Conservation (phyloP, 2,888 invertebrate genomes). For the Lepidochitona cinerea region DNA sequence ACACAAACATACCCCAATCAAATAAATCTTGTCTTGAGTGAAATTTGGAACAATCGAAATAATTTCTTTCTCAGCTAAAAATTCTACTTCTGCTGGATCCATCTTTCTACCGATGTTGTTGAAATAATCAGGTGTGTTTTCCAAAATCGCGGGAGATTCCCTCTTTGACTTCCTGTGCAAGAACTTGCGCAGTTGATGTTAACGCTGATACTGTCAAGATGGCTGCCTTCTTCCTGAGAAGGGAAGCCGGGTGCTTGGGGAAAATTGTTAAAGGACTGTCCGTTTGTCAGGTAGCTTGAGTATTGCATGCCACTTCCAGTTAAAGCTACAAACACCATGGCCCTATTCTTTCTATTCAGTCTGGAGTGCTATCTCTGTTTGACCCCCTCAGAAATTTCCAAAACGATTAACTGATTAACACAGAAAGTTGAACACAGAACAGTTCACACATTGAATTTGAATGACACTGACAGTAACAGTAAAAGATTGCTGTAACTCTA, state of each 20-base stretch:
- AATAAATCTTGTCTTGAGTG: conserved; percentile 76
- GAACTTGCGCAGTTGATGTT: not conserved
- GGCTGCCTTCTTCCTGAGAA: conserved; percentile 37
- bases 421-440: too few relatives aligned
- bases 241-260: conserved; percentile 30
- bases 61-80: conserved; percentile 88
- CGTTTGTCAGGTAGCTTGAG: not conserved
- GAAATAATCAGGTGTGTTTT: not conserved
- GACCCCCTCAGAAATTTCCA: too few relatives aligned
- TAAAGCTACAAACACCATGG: too few relatives aligned
- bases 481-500: too few relatives aligned
- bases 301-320: too few relatives aligned
- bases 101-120: conserved; percentile 36
- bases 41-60: conserved; percentile 93
- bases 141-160: not conserved
- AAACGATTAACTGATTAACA: too few relatives aligned
- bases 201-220: conserved; percentile 14
- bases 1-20: conserved; percentile 65
- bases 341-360: too few relatives aligned
- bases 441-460: too few relatives aligned
- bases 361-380: too few relatives aligned
- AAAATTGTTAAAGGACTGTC: conserved; percentile 6
- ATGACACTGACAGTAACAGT: too few relatives aligned
- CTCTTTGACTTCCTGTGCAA: not conserved
- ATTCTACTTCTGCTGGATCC: conserved; percentile 75